These are phyloP conservation scores for Biston betularia DNA, from an alignment of 2,888 invertebrate genomes.

Conservation along the genomic window DNA sequence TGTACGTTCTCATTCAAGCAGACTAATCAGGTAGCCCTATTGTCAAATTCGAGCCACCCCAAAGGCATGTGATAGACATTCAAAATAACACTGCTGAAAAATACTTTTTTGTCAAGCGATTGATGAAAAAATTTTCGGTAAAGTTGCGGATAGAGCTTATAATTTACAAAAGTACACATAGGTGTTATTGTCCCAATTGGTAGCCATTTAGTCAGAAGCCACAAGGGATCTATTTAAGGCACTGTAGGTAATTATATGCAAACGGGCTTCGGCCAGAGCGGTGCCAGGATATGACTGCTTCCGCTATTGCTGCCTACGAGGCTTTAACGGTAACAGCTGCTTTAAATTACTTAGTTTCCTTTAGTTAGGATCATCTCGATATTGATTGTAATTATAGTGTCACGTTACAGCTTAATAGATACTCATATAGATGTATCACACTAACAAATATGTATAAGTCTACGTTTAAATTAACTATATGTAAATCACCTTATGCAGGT, in stretches of 20 bases:
- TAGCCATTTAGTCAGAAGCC: slow-evolving; percentile 47
- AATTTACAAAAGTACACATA: slow-evolving; percentile 15
- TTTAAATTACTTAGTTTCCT: slow-evolving; percentile 20
- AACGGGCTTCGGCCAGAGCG: slow-evolving; percentile 55
- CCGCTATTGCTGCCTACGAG: slow-evolving; percentile 65
- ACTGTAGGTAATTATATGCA: slow-evolving; percentile 69
- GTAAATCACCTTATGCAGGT: no score
- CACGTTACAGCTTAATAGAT: background rate
- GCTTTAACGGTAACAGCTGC: slow-evolving; percentile 67
- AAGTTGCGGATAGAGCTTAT: no score
- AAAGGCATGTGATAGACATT: no score
- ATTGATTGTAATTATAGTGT: background rate
- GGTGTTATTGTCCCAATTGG: slow-evolving; percentile 26
- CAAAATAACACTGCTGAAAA: no score
- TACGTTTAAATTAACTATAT: no score
- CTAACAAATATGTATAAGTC: no score
- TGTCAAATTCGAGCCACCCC: no score
- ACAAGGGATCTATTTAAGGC: slow-evolving; percentile 56
- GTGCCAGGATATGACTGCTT: slow-evolving; percentile 79
- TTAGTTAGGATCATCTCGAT: slow-evolving; percentile 12
- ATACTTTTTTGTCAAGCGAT: no score
- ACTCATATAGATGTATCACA: no score
- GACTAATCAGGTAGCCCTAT: no score
- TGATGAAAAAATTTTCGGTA: no score
- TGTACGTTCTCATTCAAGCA: no score